phyloP scores from a whole-genome alignment of 1,140 invertebrate genomes.

The Hesperophylax magnus region DNA sequence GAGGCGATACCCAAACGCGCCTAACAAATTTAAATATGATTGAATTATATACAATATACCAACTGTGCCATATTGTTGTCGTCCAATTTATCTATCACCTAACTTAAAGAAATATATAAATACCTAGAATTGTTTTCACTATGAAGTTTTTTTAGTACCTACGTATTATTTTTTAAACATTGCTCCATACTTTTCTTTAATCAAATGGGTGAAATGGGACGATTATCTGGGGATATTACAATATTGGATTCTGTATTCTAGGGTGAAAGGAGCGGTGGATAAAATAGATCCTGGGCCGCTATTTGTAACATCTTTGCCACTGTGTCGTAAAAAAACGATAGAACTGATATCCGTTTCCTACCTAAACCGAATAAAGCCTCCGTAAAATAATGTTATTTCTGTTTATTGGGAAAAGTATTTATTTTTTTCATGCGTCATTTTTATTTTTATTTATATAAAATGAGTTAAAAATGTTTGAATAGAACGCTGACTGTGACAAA shows the following conservation, averaged over 20 bases:
- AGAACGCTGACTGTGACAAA: too few species aligned
- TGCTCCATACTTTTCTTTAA: too few species aligned
- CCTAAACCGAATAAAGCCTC: too few species aligned
- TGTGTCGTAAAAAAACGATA: neutral
- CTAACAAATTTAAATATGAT: too few species aligned
- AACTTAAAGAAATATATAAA: too few species aligned
- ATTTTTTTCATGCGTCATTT: neutral
- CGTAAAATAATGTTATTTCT: neutral
- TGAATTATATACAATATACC: too few species aligned
- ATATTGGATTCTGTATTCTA: slow-evolving; percentile 14
- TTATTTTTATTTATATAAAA: neutral
- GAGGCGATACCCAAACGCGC: too few species aligned
- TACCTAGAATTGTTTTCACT: too few species aligned
- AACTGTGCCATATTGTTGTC: too few species aligned
- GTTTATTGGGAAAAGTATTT: neutral
- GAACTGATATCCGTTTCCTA: neutral
- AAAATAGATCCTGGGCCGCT: neutral
- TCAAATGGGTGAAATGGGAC: neutral
- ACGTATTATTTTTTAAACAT: too few species aligned
- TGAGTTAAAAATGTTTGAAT: neutral
- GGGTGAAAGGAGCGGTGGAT: neutral
- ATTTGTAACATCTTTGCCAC: neutral
- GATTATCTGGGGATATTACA: slow-evolving; percentile 24
- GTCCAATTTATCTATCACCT: too few species aligned
- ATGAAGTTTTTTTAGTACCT: too few species aligned